These are phyloP conservation scores for Esperia sulphurella DNA, from an alignment of 2,888 invertebrate species.

Conservation along the genomic window DNA sequence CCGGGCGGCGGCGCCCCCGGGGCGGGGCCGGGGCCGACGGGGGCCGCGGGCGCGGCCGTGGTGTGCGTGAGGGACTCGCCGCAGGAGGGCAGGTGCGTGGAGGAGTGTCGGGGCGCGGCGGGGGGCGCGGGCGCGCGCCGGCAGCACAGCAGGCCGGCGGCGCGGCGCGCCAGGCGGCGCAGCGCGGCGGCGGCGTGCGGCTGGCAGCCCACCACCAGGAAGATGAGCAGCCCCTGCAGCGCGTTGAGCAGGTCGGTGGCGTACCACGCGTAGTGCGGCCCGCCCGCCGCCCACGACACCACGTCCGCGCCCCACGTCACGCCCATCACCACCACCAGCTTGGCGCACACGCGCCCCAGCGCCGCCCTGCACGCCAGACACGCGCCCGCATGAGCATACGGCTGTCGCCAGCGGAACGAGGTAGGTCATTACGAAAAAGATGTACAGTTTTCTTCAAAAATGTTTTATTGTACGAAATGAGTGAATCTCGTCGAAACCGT, in stretches of 20 bases:
- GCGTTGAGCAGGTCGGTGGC: conserved; percentile 91
- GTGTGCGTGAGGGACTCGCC: conserved; percentile 87
- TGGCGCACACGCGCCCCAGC: conserved; percentile 90
- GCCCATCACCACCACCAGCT: conserved; percentile 84
- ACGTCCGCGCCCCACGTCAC: conserved; percentile 85
- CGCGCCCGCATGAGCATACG: no score
- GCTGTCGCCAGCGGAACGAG: no score
- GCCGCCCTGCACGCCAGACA: conserved; percentile 78
- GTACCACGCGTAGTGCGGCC: conserved; percentile 90
- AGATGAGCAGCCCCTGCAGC: conserved; percentile 92
- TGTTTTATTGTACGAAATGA: no score
- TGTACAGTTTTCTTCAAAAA: no score
- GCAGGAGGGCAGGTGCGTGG: conserved; percentile 90
- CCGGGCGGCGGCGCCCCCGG: conserved; percentile 63
- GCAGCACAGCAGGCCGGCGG: conserved; percentile 85
- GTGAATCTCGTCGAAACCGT: no score
- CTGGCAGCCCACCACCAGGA: conserved; percentile 93
- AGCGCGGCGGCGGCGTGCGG: conserved; percentile 84
- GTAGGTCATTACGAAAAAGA: no score
- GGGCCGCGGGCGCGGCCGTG: conserved; percentile 83
- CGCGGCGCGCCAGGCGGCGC: conserved; percentile 40
- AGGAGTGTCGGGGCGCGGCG: conserved; percentile 80
- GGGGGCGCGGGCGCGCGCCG: conserved; percentile 39
- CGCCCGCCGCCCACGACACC: conserved; percentile 90
- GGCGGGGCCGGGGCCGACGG: conserved; percentile 72